Conservation (phyloP, 2,113 vertebrate species). For the Ardeotis arabs region DNA sequence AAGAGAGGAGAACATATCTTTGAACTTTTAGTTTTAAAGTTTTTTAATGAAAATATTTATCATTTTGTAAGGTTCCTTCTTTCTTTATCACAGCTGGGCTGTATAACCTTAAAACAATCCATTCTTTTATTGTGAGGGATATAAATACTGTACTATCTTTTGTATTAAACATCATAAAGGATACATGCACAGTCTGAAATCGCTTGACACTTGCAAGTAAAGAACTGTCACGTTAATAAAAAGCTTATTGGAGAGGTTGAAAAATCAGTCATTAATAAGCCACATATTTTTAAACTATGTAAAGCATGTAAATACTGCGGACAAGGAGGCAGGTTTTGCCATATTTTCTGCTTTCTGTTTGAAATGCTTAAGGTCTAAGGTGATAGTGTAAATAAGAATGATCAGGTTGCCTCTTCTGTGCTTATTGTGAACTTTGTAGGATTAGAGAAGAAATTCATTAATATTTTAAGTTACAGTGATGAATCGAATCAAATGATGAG, state of each 20-base stretch:
- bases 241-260: constrained; percentile 69
- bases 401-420: neutral
- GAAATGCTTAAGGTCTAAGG: constrained; percentile 35
- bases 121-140: constrained; percentile 74
- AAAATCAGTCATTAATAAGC: constrained; percentile 77
- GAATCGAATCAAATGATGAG: neutral
- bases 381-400: constrained; percentile 12
- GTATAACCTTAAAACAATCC: constrained; percentile 81
- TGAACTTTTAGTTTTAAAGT: constrained; percentile 87
- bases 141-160: constrained; percentile 79
- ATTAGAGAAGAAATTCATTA: neutral
- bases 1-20: constrained; percentile 78
- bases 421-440: neutral
- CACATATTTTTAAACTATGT: constrained; percentile 76
- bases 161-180: constrained; percentile 76
- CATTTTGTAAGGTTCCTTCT: constrained; percentile 81
- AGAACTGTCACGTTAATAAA: constrained; percentile 75
- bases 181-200: neutral
- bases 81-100: constrained; percentile 75
- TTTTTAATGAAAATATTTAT: constrained; percentile 88
- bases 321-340: constrained; percentile 55
- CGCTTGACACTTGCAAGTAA: constrained; percentile 64
- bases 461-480: neutral
- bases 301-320: constrained; percentile 72
- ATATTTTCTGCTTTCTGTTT: constrained; percentile 58